Percentiles rank a stretch among this genome's conserved stretches.
Conservation (phyloP, 2,888 invertebrate genomes). For the Drosophila borealis region DNA sequence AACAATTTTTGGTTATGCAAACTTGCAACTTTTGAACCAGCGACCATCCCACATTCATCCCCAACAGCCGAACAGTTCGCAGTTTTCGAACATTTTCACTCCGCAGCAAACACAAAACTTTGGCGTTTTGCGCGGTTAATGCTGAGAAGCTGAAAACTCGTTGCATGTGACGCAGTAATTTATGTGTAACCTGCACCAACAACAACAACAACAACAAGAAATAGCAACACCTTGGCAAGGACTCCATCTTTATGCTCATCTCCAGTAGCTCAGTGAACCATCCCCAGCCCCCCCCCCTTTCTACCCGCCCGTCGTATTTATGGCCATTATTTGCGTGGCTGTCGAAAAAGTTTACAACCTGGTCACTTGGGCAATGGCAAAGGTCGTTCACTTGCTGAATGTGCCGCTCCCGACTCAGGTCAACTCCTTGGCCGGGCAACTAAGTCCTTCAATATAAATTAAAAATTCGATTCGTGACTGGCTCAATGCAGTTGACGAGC, state of each 20-base stretch:
- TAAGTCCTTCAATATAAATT: not conserved
- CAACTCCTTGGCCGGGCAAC: constrained; percentile 12
- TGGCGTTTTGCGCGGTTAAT: constrained; percentile 58
- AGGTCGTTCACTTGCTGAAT: constrained; percentile 29
- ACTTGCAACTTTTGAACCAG: constrained; percentile 54
- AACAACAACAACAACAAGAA: constrained; percentile 16
- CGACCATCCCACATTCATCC: not conserved
- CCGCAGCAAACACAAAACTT: constrained; percentile 43
- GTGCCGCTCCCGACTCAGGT: not conserved
- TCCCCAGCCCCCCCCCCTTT: too few relatives aligned
- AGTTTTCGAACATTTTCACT: constrained; percentile 11
- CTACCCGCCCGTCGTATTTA: constrained; percentile 22
- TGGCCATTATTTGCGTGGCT: constrained; percentile 58
- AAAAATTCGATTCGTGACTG: too few relatives aligned
- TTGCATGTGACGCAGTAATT: constrained; percentile 63
- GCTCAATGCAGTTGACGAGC: too few relatives aligned
- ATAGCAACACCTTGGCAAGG: constrained; percentile 46
- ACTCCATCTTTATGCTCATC: constrained; percentile 11
- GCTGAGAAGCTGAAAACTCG: constrained; percentile 61
- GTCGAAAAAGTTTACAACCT: constrained; percentile 54
- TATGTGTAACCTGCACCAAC: constrained; percentile 56
- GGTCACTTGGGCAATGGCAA: constrained; percentile 46
- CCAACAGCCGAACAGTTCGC: not conserved
- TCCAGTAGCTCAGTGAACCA: too few relatives aligned
- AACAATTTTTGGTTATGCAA: constrained; percentile 66